These are phyloP conservation scores for Odocoileus hemionus DNA, from an alignment of 2,113 vertebrate species.

Conservation along the genomic window DNA sequence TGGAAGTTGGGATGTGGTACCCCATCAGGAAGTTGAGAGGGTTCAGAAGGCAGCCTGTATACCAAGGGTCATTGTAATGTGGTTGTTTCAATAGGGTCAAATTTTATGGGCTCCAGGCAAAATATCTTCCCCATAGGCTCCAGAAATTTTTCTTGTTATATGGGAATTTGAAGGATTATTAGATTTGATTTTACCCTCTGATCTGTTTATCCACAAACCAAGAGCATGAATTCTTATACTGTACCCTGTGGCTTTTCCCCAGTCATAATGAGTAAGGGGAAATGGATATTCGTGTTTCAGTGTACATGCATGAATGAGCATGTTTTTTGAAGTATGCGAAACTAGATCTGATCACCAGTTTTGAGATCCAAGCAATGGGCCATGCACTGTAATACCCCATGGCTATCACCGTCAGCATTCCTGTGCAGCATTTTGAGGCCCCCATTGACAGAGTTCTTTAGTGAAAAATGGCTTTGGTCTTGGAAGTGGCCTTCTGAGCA, in stretches of 20 bases:
- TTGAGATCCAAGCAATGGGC: background rate
- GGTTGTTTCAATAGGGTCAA: background rate
- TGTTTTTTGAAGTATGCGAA: background rate
- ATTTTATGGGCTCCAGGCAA: background rate
- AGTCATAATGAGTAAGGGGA: background rate
- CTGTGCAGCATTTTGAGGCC: constrained; percentile 33
- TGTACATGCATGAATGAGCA: background rate
- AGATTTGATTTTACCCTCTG: background rate
- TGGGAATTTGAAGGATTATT: background rate
- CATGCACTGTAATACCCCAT: background rate
- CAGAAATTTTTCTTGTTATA: background rate
- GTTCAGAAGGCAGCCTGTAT: background rate
- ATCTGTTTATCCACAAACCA: background rate
- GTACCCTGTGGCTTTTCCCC: background rate
- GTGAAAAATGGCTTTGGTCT: constrained; percentile 75
- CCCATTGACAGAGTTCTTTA: constrained; percentile 48
- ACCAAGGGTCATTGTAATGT: background rate
- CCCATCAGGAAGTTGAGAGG: background rate
- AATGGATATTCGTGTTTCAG: background rate
- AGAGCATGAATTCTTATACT: background rate
- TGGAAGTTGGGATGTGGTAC: background rate
- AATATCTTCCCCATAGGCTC: background rate
- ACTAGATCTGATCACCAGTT: background rate
- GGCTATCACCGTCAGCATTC: background rate
- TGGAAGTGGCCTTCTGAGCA: constrained; percentile 75